Base-by-base conservation (phyloP, 64 coral and sea anemone genomes). In the Actinia tenebrosa region DNA sequence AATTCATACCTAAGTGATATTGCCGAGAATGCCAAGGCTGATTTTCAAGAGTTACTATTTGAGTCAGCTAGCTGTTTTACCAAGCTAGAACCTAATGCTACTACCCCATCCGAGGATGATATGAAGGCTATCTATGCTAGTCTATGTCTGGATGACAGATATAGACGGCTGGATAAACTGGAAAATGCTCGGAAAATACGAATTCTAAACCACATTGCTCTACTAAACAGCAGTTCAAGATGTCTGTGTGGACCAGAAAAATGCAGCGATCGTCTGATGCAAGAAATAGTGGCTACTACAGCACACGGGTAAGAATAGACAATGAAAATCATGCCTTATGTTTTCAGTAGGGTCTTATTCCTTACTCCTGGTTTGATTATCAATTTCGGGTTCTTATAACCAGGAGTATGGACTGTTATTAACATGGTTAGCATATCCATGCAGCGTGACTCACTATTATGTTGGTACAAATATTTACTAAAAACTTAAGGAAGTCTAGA, bases 21-120 rank as follows among this genome's bases (percentile, higher is more conserved):
- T 56, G 86, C 87, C 11, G 97, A 90, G 56, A 88, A 95, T 84
- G 97, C 93, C 46, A 92, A 94, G 86, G 83, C 89, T 44, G 97
- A 99, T 77, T 99, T 99, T 79, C 97, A 99, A 43, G 97, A 99
- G 56, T 93, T 99, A 64, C 84, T 99, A 44, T 99, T 99, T 61
- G 97, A 99, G 80, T 99, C 97, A 54, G 97, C 97, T 14, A 86
- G 88, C 43, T 90, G 92, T 75, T 99, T 99, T 89, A 90, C 88
- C 54, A 95, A 95, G 86, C 84, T 99, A 17, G 97, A 92, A 44
- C 97, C 93, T 14, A 93, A 87, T 56, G 69, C 75, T 66, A 91
- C 83, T 27, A 86, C 91, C 9, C 97, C 97, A 3, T 93, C 91
- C 26, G 91, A 88, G 0, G 90, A 95, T 68, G 93, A 99, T 80